Percentiles rank a stretch among this genome's conserved stretches.
Evolutionary conservation across 2,113 vertebrate genomes (phyloP).

Genomic region (Pseudorhombus dupliciocellatus): DNA sequence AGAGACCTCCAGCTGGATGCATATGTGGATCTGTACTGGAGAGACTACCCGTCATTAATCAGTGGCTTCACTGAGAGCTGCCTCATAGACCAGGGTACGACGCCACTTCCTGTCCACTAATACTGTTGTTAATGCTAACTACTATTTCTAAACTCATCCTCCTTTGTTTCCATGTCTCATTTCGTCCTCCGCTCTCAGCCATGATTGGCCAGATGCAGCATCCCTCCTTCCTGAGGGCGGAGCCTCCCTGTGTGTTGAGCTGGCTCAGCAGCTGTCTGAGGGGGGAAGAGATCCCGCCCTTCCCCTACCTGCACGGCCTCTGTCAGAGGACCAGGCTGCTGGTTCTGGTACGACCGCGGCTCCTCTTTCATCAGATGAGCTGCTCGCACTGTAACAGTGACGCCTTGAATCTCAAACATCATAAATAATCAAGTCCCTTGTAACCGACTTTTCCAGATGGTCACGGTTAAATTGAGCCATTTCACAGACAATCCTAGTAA

Average conservation of each 20-base stretch:
- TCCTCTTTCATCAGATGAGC: neutral
- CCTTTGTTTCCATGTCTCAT: neutral
- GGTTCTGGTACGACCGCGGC: slow-evolving; percentile 84
- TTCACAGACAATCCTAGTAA: too few species aligned
- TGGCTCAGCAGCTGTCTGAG: slow-evolving; percentile 93
- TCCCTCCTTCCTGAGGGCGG: slow-evolving; percentile 86
- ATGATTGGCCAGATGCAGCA: slow-evolving; percentile 90
- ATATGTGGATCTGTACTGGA: slow-evolving; percentile 94
- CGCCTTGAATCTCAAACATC: too few species aligned
- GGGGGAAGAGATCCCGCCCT: slow-evolving; percentile 84
- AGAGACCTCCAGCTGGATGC: slow-evolving; percentile 92
- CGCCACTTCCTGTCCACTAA: neutral
- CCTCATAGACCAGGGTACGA: slow-evolving; percentile 88
- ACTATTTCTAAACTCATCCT: neutral
- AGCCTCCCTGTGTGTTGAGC: slow-evolving; percentile 91
- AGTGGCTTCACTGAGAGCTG: slow-evolving; percentile 86
- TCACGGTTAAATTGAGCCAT: too few species aligned
- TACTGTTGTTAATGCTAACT: too few species aligned
- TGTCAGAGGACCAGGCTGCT: slow-evolving; percentile 93
- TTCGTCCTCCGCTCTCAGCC: slow-evolving; percentile 70
- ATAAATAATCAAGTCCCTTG: too few species aligned
- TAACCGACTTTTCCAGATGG: too few species aligned
- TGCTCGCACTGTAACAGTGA: too few species aligned
- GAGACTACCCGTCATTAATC: slow-evolving; percentile 92
- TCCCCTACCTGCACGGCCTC: slow-evolving; percentile 90